phyloP scores from a whole-genome alignment of 2,888 invertebrate genomes.

The Apoda limacodes region DNA sequence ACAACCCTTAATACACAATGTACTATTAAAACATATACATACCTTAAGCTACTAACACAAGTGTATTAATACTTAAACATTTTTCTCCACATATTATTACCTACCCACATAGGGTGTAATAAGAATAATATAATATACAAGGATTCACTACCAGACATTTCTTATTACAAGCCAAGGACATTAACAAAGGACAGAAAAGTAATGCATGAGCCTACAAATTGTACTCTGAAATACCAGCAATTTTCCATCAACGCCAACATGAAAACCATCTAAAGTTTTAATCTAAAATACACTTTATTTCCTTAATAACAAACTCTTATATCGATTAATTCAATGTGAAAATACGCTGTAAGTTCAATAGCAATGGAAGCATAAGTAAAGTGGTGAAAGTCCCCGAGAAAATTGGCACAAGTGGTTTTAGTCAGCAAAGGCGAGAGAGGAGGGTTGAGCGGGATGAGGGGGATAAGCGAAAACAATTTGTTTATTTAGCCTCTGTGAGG shows the following conservation, averaged over 20 bases:
- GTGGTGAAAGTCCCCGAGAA: constrained; percentile 64
- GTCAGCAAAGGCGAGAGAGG: constrained; percentile 43
- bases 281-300: constrained; percentile 33
- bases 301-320: constrained; percentile 25
- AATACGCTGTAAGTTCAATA: constrained; percentile 38
- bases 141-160: constrained; percentile 49
- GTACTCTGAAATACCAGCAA: constrained; percentile 40
- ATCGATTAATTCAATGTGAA: constrained; percentile 31
- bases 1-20: no score
- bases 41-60: not conserved
- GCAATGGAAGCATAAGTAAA: constrained; percentile 56
- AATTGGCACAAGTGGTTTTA: constrained; percentile 71
- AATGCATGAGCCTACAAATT: constrained; percentile 56
- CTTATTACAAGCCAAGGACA: constrained; percentile 60
- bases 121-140: no score
- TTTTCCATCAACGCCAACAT: no score
- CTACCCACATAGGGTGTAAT: constrained; percentile 37
- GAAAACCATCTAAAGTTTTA: constrained; percentile 9
- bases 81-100: no score
- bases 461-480: no score
- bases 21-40: not conserved
- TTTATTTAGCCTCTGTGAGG: no score
- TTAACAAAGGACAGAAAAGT: constrained; percentile 56
- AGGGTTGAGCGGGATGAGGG: constrained; percentile 33
- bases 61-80: no score